Evolutionary conservation across 1,140 invertebrate species (phyloP).

Genomic region (Homarus americanus): DNA sequence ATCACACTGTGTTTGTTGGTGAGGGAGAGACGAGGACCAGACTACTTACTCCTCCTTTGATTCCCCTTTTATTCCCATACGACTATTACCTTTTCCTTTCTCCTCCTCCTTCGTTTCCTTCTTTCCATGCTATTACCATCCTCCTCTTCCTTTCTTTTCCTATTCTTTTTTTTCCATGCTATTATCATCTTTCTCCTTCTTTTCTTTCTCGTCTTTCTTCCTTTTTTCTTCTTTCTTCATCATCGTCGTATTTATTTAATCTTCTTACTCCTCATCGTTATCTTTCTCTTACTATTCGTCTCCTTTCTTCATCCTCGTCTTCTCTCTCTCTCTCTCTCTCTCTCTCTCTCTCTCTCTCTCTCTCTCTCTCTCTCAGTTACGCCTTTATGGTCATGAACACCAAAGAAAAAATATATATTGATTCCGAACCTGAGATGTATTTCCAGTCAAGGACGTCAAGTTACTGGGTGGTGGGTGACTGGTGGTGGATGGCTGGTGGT

Average conservation of each 20-base stretch:
- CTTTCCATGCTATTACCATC: neutral
- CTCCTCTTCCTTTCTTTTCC: neutral
- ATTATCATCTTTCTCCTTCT: neutral
- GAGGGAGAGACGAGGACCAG: too few relatives aligned
- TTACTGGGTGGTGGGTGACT: too few relatives aligned
- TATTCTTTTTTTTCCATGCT: neutral
- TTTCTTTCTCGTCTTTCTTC: neutral
- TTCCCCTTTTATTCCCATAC: neutral
- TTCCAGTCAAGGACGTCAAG: too few relatives aligned
- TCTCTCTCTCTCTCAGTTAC: conserved; percentile 24
- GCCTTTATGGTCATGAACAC: too few relatives aligned
- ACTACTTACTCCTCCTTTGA: neutral
- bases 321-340: conserved; percentile 5
- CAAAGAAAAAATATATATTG: too few relatives aligned
- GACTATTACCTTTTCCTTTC: too few relatives aligned
- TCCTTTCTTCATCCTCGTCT: neutral
- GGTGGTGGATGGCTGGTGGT: too few relatives aligned
- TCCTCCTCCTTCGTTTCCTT: neutral
- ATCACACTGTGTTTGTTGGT: too few relatives aligned
- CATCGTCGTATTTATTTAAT: neutral
- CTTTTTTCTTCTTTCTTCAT: neutral
- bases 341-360: conserved; percentile 12
- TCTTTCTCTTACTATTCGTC: neutral
- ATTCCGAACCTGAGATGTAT: too few relatives aligned
- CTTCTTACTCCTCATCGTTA: too few relatives aligned